phyloP scores from a whole-genome alignment of 2,797 vertebrate genomes.

The Sebastes variabilis region DNA sequence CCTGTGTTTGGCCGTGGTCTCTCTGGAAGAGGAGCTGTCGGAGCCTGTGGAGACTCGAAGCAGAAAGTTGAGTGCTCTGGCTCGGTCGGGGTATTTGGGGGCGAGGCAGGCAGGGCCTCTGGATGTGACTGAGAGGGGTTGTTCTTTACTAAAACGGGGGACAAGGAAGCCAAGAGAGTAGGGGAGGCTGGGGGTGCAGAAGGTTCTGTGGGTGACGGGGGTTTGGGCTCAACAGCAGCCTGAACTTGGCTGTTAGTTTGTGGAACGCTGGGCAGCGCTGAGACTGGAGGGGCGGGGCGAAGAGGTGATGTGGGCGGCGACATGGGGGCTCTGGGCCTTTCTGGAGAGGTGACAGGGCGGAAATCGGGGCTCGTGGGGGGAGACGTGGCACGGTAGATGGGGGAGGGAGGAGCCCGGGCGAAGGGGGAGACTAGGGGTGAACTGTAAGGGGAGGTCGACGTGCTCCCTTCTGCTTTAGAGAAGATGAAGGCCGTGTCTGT shows the following conservation, averaged over 20 bases:
- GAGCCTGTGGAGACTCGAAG: slow-evolving; percentile 60
- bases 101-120: slow-evolving; percentile 27
- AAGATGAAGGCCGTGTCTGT: slow-evolving; percentile 90
- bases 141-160: slow-evolving; percentile 20
- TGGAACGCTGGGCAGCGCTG: slow-evolving; percentile 44
- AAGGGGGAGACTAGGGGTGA: slow-evolving; percentile 80
- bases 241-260: slow-evolving; percentile 34
- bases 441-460: slow-evolving; percentile 69
- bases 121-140: slow-evolving; percentile 18
- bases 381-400: slow-evolving; percentile 56
- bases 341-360: slow-evolving; percentile 60
- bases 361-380: slow-evolving; percentile 74
- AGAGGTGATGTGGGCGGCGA: slow-evolving; percentile 68
- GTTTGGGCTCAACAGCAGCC: slow-evolving; percentile 32
- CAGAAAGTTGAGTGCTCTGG: slow-evolving; percentile 34
- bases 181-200: slow-evolving; percentile 70
- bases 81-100: slow-evolving; percentile 35
- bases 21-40: slow-evolving; percentile 55
- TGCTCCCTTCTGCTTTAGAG: slow-evolving; percentile 71
- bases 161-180: slow-evolving; percentile 53
- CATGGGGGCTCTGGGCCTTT: slow-evolving; percentile 39
- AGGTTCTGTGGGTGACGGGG: slow-evolving; percentile 50
- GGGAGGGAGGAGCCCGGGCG: slow-evolving; percentile 71
- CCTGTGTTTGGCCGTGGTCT: slow-evolving; percentile 66
- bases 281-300: slow-evolving; percentile 42